phyloP scores from a whole-genome alignment of 2,888 invertebrate species.

The Standfussiana lucernea region DNA sequence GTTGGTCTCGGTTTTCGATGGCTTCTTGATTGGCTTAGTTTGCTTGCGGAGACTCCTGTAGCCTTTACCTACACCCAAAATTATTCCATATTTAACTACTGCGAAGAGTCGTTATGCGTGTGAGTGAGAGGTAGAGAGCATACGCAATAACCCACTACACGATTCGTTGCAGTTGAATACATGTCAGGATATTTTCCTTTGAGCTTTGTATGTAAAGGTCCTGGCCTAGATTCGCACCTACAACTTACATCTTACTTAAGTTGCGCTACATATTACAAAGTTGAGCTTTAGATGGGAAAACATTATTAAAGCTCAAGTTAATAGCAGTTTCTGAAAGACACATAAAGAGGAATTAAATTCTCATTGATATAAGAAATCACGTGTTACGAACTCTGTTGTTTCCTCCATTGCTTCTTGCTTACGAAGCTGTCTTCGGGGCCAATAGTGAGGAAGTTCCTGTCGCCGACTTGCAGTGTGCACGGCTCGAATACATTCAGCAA shows the following conservation, averaged over 20 bases:
- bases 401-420: conserved; percentile 95
- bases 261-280: neutral
- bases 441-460: conserved; percentile 95
- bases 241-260: neutral
- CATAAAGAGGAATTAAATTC: neutral
- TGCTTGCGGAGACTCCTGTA: conserved; percentile 86
- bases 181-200: neutral
- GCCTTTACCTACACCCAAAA: conserved; percentile 80
- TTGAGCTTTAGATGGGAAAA: neutral
- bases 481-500: conserved; percentile 96
- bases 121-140: neutral
- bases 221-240: neutral
- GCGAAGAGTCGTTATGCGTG: neutral
- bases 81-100: neutral
- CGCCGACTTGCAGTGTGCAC: conserved; percentile 97
- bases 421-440: conserved; percentile 94
- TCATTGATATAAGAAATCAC: neutral
- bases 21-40: conserved; percentile 81
- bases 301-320: neutral
- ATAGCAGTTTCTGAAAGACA: neutral
- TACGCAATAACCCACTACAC: neutral
- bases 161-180: neutral
- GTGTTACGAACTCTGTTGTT: conserved; percentile 89
- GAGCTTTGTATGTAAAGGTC: neutral
- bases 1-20: conserved; percentile 81